Conservation (phyloP, 1,140 invertebrate genomes). For the Sitophilus oryzae region DNA sequence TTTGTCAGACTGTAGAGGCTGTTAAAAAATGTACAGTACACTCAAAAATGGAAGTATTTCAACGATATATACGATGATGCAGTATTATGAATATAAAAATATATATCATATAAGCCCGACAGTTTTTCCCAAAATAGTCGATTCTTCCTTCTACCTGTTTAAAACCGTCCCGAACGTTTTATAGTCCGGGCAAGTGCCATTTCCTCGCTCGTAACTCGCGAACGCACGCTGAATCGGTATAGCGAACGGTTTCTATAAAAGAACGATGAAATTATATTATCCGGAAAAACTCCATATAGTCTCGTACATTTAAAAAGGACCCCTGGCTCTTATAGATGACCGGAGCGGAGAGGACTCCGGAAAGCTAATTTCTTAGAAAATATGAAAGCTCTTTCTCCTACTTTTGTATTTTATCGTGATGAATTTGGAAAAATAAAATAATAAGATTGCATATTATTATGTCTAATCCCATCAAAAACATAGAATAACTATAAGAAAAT, state of each 20-base stretch:
- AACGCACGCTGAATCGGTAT: not conserved
- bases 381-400: not conserved
- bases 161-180: not conserved
- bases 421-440: no score
- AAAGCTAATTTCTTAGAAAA: not conserved
- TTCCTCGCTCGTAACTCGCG: not conserved
- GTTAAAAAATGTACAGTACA: no score
- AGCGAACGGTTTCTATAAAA: not conserved
- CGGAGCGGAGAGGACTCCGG: not conserved
- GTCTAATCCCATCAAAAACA: no score
- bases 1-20: no score
- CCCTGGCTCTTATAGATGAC: not conserved
- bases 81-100: no score
- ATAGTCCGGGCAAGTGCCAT: not conserved
- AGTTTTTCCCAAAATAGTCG: no score
- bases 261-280: not conserved
- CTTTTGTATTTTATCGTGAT: not conserved
- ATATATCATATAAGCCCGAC: no score
- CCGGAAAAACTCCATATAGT: not conserved
- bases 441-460: no score
- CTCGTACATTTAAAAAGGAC: not conserved
- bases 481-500: no score
- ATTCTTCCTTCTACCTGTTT: not conserved
- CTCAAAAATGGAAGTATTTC: no score
- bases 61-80: no score